phyloP scores from a whole-genome alignment of 2,113 vertebrate species.

The Bucco capensis region DNA sequence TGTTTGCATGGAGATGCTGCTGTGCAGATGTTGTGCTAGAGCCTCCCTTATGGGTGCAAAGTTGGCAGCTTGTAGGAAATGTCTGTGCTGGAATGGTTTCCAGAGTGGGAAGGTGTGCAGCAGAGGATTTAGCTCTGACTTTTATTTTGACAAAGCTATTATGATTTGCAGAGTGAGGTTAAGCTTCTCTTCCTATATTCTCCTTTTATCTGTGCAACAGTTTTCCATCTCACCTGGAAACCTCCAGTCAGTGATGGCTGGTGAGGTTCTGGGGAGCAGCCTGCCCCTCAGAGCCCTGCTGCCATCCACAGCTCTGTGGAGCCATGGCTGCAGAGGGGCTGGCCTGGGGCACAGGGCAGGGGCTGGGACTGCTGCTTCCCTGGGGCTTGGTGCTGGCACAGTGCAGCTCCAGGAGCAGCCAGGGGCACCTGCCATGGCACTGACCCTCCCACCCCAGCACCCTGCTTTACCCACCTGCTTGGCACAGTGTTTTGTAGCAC shows the following conservation, averaged over 20 bases:
- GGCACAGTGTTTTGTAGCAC: neutral
- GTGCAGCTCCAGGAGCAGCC: neutral
- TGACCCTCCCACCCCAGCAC: neutral
- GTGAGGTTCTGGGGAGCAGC: constrained; percentile 18
- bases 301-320: neutral
- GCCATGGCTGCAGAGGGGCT: neutral
- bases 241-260: neutral
- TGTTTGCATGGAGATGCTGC: constrained; percentile 42
- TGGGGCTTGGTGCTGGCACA: accelerated
- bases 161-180: constrained; percentile 53
- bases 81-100: constrained; percentile 53
- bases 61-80: constrained; percentile 44
- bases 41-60: constrained; percentile 20
- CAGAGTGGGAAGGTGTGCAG: constrained; percentile 11
- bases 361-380: neutral
- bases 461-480: accelerated
- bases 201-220: constrained; percentile 51
- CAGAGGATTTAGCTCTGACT: constrained; percentile 40
- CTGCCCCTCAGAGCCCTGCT: neutral
- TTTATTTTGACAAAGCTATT: constrained; percentile 66
- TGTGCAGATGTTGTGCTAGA: constrained; percentile 20
- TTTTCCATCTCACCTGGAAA: constrained; percentile 55
- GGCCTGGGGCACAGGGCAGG: neutral
- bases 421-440: accelerated
- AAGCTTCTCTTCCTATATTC: constrained; percentile 51